Conservation (phyloP, 1,140 invertebrate species). For the Idris sp. region DNA sequence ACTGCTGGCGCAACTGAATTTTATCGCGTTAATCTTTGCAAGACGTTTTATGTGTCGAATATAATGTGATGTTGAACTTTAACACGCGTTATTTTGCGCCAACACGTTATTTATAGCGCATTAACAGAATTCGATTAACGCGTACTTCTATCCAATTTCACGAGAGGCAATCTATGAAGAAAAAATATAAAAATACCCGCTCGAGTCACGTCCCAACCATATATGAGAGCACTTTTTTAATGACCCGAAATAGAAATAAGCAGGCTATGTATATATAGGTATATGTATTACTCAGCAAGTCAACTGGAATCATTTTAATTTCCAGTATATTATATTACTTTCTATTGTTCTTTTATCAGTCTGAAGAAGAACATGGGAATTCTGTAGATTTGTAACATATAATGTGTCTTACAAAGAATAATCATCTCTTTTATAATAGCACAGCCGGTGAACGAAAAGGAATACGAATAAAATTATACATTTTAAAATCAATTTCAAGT, state of each 20-base stretch:
- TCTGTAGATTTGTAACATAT: no score
- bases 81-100: constrained; percentile 44
- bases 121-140: constrained; percentile 43
- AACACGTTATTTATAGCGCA: constrained; percentile 9
- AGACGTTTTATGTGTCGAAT: constrained; percentile 13
- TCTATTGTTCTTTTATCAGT: constrained; percentile 28
- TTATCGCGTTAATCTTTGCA: constrained; percentile 35
- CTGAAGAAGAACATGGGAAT: no score
- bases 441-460: constrained; percentile 8
- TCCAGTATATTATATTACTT: constrained; percentile 17
- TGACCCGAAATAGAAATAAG: no score
- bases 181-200: no score
- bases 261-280: no score
- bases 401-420: constrained; percentile 38
- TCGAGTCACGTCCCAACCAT: no score
- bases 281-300: no score
- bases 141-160: neutral
- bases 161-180: no score
- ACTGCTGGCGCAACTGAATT: constrained; percentile 17
- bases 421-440: constrained; percentile 25
- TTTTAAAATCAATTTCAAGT: constrained; percentile 38
- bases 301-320: no score
- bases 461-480: constrained; percentile 27
- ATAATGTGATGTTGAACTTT: constrained; percentile 36
- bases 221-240: no score